These are phyloP conservation scores for Drosophila neutralis DNA, from an alignment of 2,888 invertebrate species.

Conservation along the genomic window DNA sequence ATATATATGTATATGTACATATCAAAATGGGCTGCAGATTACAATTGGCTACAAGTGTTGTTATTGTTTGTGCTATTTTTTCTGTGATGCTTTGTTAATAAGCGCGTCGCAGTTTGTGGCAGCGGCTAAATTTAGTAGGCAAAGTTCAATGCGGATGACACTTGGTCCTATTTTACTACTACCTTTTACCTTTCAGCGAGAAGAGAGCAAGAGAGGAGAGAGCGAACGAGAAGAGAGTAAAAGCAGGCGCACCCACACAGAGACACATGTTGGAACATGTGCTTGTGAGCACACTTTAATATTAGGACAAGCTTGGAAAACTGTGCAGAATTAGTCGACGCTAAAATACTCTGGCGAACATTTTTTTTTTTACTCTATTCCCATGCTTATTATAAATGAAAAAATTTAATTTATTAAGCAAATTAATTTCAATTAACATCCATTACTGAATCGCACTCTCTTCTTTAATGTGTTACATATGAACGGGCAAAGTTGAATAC, in stretches of 20 bases:
- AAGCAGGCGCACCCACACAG: background rate
- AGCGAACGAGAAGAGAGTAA: background rate
- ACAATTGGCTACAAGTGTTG: slow-evolving; percentile 42
- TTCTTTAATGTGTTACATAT: background rate
- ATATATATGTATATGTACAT: background rate
- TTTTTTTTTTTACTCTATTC: background rate
- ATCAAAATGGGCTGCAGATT: slow-evolving; percentile 41
- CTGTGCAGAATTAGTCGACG: slow-evolving; percentile 6
- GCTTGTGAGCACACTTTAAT: slow-evolving; percentile 36
- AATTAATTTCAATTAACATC: background rate
- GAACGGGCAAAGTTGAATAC: slow-evolving; percentile 18
- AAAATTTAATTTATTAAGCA: background rate
- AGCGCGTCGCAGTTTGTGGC: slow-evolving; percentile 67
- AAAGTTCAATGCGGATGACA: slow-evolving; percentile 63
- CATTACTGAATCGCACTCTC: background rate
- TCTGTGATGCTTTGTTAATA: slow-evolving; percentile 54
- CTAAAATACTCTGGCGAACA: slow-evolving; percentile 13
- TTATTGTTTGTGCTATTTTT: slow-evolving; percentile 19
- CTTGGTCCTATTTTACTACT: slow-evolving; percentile 44
- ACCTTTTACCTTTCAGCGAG: slow-evolving; percentile 5
- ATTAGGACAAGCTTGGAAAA: slow-evolving; percentile 27
- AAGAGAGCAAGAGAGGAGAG: background rate
- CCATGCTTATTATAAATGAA: background rate
- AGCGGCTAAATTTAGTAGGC: slow-evolving; percentile 67
- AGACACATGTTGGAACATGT: slow-evolving; percentile 24